phyloP scores from a whole-genome alignment of 2,797 vertebrate species.

The Myiotriccus ornatus region DNA sequence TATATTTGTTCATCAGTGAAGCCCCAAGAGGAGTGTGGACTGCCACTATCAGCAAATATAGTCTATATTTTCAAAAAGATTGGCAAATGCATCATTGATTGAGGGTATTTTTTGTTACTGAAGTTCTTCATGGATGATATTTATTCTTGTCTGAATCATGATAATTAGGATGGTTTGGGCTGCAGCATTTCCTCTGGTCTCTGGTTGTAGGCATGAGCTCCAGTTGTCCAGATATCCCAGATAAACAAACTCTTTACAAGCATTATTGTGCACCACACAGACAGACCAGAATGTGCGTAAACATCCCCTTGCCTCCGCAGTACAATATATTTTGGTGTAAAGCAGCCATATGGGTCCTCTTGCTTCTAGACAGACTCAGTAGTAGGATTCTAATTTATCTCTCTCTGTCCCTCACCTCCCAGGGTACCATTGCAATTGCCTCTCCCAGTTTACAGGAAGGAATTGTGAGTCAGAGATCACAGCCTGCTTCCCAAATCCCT shows the following conservation, averaged over 20 bases:
- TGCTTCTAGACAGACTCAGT: not conserved
- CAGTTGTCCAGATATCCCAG: not conserved
- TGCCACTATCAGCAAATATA: accelerated
- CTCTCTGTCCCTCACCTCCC: constrained; percentile 33
- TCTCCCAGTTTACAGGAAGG: constrained; percentile 88
- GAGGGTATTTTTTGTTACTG: not conserved
- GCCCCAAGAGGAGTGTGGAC: not conserved
- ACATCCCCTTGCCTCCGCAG: not conserved
- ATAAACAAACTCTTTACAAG: not conserved
- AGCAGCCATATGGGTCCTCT: not conserved
- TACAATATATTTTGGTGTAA: not conserved
- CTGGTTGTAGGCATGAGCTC: not conserved
- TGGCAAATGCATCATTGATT: not conserved
- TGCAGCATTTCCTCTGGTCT: not conserved
- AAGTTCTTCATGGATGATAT: not conserved
- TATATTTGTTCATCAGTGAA: not conserved
- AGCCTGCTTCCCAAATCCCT: constrained; percentile 93
- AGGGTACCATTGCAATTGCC: constrained; percentile 93
- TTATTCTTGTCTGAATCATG: not conserved
- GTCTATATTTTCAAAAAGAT: not conserved
- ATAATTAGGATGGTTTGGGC: not conserved
- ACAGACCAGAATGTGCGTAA: not conserved
- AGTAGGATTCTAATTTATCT: not conserved
- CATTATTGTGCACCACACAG: not conserved
- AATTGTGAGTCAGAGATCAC: constrained; percentile 94